A percentile compares a stretch with the other conserved stretches of the same genome.
Conservation (phyloP, 1,140 invertebrate species). For the Trichonephila clavipes region DNA sequence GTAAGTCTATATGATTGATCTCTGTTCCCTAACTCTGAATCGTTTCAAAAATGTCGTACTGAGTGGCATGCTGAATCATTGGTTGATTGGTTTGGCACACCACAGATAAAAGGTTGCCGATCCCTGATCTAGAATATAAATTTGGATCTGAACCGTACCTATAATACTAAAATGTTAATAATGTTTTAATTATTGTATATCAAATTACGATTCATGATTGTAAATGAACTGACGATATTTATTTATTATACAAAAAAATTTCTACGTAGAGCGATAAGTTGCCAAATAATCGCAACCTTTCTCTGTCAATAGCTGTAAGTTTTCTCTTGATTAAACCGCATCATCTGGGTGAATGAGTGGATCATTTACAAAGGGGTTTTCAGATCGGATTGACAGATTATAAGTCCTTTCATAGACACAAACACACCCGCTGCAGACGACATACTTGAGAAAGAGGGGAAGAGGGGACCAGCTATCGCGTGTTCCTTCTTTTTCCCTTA, state of each 20-base stretch:
- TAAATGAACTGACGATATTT: neutral
- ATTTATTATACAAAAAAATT: neutral
- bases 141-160: too few relatives aligned
- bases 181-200: too few relatives aligned
- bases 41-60: too few relatives aligned
- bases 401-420: neutral
- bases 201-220: too few relatives aligned
- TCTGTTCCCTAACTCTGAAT: too few relatives aligned
- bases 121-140: too few relatives aligned
- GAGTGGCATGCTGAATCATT: too few relatives aligned
- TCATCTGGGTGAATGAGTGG: neutral
- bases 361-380: neutral
- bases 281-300: neutral
- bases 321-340: slow-evolving; percentile 5
- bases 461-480: neutral
- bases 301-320: slow-evolving; percentile 3
- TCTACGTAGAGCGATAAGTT: neutral
- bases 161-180: too few relatives aligned
- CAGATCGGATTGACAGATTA: slow-evolving; percentile 2
- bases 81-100: too few relatives aligned
- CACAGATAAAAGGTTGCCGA: too few relatives aligned
- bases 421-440: slow-evolving; percentile 24
- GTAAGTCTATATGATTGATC: too few relatives aligned
- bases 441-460: neutral
- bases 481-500: neutral